Base-by-base conservation (phyloP, 2,888 invertebrate species). In the Spisula subtruncata region DNA sequence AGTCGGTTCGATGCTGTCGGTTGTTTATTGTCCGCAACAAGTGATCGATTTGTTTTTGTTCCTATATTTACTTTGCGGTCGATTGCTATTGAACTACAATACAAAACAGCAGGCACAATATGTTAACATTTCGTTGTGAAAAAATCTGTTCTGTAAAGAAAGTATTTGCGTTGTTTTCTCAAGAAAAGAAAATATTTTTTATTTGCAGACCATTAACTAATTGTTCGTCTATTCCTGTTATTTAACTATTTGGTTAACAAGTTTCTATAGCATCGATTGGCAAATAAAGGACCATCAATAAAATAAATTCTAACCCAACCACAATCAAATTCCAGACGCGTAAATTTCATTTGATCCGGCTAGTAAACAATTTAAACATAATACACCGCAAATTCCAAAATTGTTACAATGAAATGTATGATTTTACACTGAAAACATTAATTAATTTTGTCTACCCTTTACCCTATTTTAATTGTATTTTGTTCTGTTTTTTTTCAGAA, bases 401-500 rank as follows among this genome's bases (percentile, higher is more conserved):
- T 51, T 16, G 16, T 51, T 51, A 14, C 51, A 51, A 51, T 12
- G 12, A 51, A 8, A 16, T 51, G 16, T 51, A 16, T 16, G 51
- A 51, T 51, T 51, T 10, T 51, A 10, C 12, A 16, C 1, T 51
- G 12, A 51, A 51, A 12, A 51, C 12, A 51, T 41, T 41, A 41
- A 41, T 41, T 41, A 41, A 41, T 2, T 51, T 10, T 51, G 51
- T 51, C 51, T 51, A 14, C 51, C 14, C 5, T 12, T 51, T 16
- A 6, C 2, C 25, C n/a, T 6, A 66, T 66, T 66, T 0, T 79
- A 35, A 81, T 25, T 25, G 12, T 48, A 0, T 6, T 54, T 16
- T 75, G 29, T 25, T 81, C 25, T 48, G 4, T 82, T 29, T 88
- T 82, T 29, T 88, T 91, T 79, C 87, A 91, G 91, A 91, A 60